These are phyloP conservation scores for Holothuria glaberrima DNA, from an alignment of 35 echinoderm and acorn worm species.

Conservation along the genomic window DNA sequence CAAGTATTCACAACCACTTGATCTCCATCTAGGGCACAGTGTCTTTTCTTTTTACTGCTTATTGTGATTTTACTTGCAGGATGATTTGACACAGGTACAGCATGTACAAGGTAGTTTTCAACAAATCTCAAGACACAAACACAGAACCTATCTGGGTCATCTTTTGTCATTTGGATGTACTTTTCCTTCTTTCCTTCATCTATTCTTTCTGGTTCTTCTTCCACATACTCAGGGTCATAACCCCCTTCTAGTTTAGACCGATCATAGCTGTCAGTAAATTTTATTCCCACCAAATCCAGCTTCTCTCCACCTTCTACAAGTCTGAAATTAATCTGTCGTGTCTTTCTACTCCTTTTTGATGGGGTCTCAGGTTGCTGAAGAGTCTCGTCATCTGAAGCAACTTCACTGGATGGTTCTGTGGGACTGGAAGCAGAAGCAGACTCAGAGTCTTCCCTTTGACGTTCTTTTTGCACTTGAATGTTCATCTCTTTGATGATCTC, in stretches of 20 bases:
- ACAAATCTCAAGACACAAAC: background rate
- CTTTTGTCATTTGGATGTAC: background rate
- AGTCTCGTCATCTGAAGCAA: background rate
- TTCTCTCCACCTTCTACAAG: background rate
- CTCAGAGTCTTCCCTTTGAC: too few species aligned
- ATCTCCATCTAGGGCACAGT: slow-evolving; percentile 21
- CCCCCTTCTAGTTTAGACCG: background rate
- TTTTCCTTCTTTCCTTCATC: background rate
- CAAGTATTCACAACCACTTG: slow-evolving; percentile 13
- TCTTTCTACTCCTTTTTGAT: background rate
- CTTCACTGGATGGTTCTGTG: background rate
- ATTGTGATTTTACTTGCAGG: background rate
- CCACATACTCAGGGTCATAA: background rate
- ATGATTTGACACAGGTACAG: background rate
- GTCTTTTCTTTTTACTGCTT: background rate
- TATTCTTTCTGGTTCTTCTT: background rate
- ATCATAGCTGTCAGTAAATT: background rate
- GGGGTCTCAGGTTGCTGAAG: background rate
- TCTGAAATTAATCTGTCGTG: background rate
- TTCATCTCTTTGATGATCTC: background rate
- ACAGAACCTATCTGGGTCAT: background rate
- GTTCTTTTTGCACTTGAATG: background rate
- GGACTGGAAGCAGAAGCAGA: background rate
- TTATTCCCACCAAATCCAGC: background rate
- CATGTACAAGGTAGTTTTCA: background rate